Evolutionary conservation across 2,888 invertebrate genomes (phyloP), one percentile per base, ranked within the genome.

Genomic region (Yponomeuta cagnagella): DNA sequence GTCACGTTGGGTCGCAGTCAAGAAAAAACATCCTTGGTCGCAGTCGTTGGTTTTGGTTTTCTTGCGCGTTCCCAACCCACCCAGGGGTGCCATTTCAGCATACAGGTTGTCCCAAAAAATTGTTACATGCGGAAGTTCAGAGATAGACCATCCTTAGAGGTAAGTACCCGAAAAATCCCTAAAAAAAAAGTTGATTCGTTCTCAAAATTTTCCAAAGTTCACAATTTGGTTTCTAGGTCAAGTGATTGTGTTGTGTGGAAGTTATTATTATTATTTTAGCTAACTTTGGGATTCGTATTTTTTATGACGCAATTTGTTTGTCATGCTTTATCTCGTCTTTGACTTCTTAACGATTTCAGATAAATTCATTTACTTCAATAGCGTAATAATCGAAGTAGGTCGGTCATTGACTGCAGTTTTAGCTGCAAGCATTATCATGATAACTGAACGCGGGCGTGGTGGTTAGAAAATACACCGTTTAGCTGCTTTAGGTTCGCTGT

Each of bases 391-490:
- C 63, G 33, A 91, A 90, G 80, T 89, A 75, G 88, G 82, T 78
- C 89, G 88, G 87, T 84, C 89, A 80, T 83, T 87, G 89, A 87
- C 78, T 88, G 75, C 82, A 70, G 72, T 48, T 1, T 68, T 74
- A 74, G 75, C 75, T 71, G 79, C 82, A 85, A 84, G 86, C 86
- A 89, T 86, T 85, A 87, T 85, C 83, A 79, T 83, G 82, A 87
- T 87, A 86, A 84, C 82, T 79, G 75, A 81, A 52, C 70, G 77
- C 78, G 81, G 78, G 82, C 83, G 43, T 6, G 9, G 43, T 84
- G 82, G 86, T 85, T 81, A 75, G 81, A 82, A 82, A 86, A 84
- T 84, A 82, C 77, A 78, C 73, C 65, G 65, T 2, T 23, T 30
- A 12, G 43, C 43, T 5, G 43, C 5, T 43, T 48, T 48, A 67